Percentiles rank a stretch among this genome's conserved stretches.
Conservation (phyloP, 2,113 vertebrate genomes). For the Pica pica region DNA sequence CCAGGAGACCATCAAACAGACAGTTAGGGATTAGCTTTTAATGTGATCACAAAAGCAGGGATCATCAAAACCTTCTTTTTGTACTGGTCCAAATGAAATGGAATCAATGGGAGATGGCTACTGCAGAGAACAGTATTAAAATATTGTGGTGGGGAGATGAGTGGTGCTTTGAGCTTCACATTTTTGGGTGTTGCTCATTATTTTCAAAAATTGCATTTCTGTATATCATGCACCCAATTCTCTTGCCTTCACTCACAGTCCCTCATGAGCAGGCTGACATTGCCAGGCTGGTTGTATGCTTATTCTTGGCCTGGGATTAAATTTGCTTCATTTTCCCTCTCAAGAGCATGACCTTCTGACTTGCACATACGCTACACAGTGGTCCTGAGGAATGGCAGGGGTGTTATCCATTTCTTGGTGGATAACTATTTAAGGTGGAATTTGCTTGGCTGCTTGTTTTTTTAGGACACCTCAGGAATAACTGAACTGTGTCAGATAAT, state of each 20-base stretch:
- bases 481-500: slow-evolving; percentile 4
- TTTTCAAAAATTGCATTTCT: neutral
- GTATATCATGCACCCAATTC: accelerated
- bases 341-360: neutral
- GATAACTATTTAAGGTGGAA: neutral
- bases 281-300: neutral
- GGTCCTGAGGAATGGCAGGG: neutral
- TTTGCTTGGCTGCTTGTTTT: neutral
- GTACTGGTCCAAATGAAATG: accelerated
- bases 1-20: neutral
- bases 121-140: neutral
- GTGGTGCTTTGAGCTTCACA: neutral
- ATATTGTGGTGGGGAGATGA: neutral
- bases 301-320: neutral
- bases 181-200: neutral
- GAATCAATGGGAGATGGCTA: neutral
- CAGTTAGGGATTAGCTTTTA: neutral
- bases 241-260: neutral
- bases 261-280: neutral
- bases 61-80: neutral
- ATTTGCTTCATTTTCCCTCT: neutral
- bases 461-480: neutral
- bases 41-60: accelerated
- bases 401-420: neutral
- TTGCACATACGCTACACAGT: accelerated